Evolutionary conservation across 2,113 vertebrate species (phyloP).

Genomic region (Ranitomeya variabilis): DNA sequence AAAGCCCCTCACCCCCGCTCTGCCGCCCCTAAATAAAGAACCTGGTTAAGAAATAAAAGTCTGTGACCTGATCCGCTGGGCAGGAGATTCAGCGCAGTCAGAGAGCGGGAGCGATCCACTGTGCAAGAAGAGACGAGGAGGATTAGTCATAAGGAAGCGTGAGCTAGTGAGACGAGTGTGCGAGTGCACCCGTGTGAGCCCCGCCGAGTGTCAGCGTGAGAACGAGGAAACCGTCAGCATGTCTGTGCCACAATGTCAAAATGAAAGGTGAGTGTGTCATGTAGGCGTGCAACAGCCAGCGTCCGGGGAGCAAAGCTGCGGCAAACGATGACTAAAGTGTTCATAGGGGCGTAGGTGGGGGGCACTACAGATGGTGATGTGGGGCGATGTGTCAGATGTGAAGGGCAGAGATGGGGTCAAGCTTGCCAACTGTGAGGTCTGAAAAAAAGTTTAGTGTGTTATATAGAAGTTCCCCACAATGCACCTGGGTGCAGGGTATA

Average conservation of each 20-base stretch:
- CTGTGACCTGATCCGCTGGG: conserved; percentile 44
- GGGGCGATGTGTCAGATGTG: not conserved
- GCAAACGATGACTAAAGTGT: not conserved
- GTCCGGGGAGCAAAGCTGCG: not conserved
- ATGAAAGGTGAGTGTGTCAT: not conserved
- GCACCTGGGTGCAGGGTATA: not conserved
- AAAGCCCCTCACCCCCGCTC: not conserved
- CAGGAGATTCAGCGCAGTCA: conserved; percentile 11
- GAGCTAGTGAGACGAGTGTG: not conserved
- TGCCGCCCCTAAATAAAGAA: not conserved
- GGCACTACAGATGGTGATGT: no score
- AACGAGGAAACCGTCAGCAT: not conserved
- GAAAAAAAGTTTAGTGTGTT: not conserved
- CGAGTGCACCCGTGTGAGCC: not conserved
- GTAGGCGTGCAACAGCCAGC: conserved; percentile 1
- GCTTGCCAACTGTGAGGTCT: not conserved
- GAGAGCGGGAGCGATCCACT: conserved; percentile 36
- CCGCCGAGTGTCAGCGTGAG: not conserved
- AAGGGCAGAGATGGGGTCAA: not conserved
- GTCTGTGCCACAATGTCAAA: conserved; percentile 1
- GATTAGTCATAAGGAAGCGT: conserved; percentile 7
- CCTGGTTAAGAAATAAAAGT: conserved; percentile 44
- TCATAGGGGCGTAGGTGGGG: not conserved
- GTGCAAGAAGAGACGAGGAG: conserved; percentile 29
- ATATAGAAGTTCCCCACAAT: not conserved